Conservation (phyloP, 1,140 invertebrate species). For the Halotydeus destructor region DNA sequence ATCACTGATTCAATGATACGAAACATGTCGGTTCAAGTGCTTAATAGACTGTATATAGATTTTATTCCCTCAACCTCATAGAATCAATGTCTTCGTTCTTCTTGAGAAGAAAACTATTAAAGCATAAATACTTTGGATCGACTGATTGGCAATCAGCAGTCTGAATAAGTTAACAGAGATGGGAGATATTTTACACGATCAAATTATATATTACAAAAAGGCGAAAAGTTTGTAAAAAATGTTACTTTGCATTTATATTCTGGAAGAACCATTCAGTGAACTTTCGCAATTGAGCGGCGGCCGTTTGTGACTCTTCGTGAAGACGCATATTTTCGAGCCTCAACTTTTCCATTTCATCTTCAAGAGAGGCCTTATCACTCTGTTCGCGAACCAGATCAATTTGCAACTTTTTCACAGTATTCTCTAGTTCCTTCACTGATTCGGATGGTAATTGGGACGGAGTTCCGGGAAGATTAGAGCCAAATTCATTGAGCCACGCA, state of each 20-base stretch:
- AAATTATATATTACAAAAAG: neutral
- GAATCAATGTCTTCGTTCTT: too few species aligned
- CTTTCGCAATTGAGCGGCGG: slow-evolving; percentile 61
- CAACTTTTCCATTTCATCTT: slow-evolving; percentile 32
- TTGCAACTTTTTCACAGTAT: slow-evolving; percentile 20
- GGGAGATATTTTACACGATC: neutral
- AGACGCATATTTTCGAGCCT: slow-evolving; percentile 61
- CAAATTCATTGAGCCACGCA: slow-evolving; percentile 6
- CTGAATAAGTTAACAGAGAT: neutral
- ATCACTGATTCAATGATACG: too few species aligned
- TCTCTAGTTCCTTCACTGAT: slow-evolving; percentile 21
- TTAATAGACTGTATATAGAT: too few species aligned
- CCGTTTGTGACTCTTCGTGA: slow-evolving; percentile 66
- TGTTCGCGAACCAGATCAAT: slow-evolving; percentile 23
- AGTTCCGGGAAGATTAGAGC: neutral
- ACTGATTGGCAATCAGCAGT: too few species aligned
- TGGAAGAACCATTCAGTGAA: slow-evolving; percentile 80
- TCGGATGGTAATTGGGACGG: neutral
- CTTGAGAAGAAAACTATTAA: too few species aligned
- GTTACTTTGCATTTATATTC: too few species aligned
- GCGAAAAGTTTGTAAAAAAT: too few species aligned
- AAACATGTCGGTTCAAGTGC: too few species aligned
- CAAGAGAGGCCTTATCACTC: slow-evolving; percentile 10
- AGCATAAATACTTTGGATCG: too few species aligned
- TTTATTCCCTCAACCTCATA: too few species aligned